Conservation (phyloP, 1,140 invertebrate species). For the Cotesia typhae region DNA sequence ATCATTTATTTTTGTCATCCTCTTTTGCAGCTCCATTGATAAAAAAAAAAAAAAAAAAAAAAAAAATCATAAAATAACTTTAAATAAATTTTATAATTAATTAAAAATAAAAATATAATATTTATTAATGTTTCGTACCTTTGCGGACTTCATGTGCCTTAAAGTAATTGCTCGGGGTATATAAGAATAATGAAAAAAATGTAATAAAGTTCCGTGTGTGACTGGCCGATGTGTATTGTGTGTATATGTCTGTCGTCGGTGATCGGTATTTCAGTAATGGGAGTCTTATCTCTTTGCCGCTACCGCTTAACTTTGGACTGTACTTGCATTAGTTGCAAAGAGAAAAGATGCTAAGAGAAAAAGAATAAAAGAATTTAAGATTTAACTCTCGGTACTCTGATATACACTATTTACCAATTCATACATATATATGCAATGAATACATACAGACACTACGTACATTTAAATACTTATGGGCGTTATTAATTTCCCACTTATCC, state of each 20-base stretch:
- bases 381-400: too few species aligned
- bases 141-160: neutral
- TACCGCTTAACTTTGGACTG: slow-evolving; percentile 42
- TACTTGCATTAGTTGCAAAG: neutral
- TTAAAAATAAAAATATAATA: neutral
- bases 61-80: slow-evolving; percentile 6
- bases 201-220: slow-evolving; percentile 22
- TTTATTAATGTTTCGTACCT: neutral
- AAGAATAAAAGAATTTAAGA: slow-evolving; percentile 17
- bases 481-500: slow-evolving; percentile 28
- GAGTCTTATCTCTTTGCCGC: slow-evolving; percentile 45
- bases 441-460: neutral
- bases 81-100: too few species aligned
- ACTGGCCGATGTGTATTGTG: neutral
- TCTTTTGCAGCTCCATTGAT: neutral
- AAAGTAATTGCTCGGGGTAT: slow-evolving; percentile 1
- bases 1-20: neutral
- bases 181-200: neutral
- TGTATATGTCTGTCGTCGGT: slow-evolving; percentile 28
- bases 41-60: slow-evolving; percentile 19
- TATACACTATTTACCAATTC: neutral
- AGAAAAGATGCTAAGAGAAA: neutral
- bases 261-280: slow-evolving; percentile 51
- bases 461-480: neutral
- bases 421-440: neutral